Base-by-base conservation (phyloP, 2,888 invertebrate genomes). In the Danaus chrysippus region DNA sequence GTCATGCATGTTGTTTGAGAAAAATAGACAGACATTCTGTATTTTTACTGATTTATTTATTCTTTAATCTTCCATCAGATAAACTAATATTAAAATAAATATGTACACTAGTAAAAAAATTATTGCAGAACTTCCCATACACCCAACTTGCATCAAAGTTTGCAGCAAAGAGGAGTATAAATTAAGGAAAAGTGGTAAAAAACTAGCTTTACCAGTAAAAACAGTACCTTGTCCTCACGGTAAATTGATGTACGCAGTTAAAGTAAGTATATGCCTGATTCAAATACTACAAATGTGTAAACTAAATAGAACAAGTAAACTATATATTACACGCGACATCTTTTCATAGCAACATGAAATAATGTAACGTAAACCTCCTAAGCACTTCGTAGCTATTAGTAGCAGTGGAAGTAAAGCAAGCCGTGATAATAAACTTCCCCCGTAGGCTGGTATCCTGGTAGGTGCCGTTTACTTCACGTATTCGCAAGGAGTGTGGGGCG, bases 401-500 rank as follows among this genome's bases (percentile, higher is more conserved):
- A 84, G 58, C 70, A 61, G 61, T 61, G 49, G 13, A 66, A 64
- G 56, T 63, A 62, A 63, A 56, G 54, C 42, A 43, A 54, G 61
- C 52, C 55, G 17, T 17, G 63, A 60, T 42, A 19, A 56, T 8
- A 55, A 54, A 17, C 69, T 69, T 59, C 64, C 52, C 73, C 61
- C 53, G 12, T 79, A 88, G 89, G 85, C 89, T 86, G 87, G 85
- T 53, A 75, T 90, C 83, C 83, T 90, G 71, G 84, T 82, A 74
- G 84, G 90, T 61, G 76, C 86, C 67, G 76, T 83, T 68, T 88
- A 86, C 76, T 91, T 88, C 76, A 91, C 91, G 72, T 86, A 87
- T 72, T 72, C 78, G 63, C 89, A 91, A 78, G 91, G 91, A 73
- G 81, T 91, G 67, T 91, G 91, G 91, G 90, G 90, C 69, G 80